These are phyloP conservation scores for Ciconia maguari DNA, from an alignment of 2,113 vertebrate genomes.

Conservation along the genomic window DNA sequence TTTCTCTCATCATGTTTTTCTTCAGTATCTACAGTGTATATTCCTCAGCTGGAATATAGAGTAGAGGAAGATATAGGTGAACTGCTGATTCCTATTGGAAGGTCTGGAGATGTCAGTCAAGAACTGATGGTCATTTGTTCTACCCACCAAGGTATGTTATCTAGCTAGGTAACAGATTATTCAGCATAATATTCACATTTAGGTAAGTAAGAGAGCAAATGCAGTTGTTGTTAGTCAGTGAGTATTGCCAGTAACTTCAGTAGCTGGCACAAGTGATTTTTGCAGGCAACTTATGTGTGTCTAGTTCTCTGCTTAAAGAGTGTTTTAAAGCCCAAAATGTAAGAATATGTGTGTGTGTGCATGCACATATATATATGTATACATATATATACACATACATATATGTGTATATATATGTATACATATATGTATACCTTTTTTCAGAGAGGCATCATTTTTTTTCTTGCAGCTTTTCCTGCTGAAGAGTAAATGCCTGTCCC, in stretches of 20 bases:
- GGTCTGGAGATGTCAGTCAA: slow-evolving; percentile 82
- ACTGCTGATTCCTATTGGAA: slow-evolving; percentile 79
- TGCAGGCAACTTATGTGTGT: background rate
- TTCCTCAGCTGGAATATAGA: slow-evolving; percentile 81
- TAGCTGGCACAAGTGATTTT: background rate
- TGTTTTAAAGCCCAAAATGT: background rate
- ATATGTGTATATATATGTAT: too few relatives aligned
- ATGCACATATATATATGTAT: too few relatives aligned
- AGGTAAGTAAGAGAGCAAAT: background rate
- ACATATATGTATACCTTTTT: background rate
- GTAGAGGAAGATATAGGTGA: slow-evolving; percentile 84
- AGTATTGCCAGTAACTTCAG: background rate
- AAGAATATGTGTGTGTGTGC: background rate
- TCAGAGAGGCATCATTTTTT: background rate
- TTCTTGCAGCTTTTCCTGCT: background rate
- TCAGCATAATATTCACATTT: background rate
- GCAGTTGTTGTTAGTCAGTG: background rate
- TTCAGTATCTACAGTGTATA: slow-evolving; percentile 85
- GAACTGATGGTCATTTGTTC: slow-evolving; percentile 85
- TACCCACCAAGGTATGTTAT: slow-evolving; percentile 80
- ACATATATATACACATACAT: background rate
- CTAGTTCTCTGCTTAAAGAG: background rate
- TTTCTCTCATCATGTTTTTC: background rate
- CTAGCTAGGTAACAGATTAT: background rate
- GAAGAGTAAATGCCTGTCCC: background rate